These are phyloP conservation scores for Drosophila neotestacea DNA, from an alignment of 2,888 invertebrate species.

Conservation along the genomic window DNA sequence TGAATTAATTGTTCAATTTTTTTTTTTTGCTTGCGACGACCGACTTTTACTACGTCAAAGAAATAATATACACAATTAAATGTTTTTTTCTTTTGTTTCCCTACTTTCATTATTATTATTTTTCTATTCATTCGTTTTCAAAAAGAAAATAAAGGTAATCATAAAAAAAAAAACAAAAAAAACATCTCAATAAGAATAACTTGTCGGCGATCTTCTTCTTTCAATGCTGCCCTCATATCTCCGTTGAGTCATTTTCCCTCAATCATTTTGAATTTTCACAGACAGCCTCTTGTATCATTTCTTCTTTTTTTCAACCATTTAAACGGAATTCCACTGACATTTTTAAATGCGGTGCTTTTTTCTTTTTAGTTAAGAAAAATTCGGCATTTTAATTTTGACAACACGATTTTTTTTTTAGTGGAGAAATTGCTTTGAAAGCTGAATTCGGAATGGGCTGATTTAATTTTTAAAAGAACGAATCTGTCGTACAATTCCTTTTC, in stretches of 20 bases:
- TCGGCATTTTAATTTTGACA: neutral
- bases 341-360: neutral
- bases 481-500: constrained; percentile 12
- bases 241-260: neutral
- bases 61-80: constrained; percentile 12
- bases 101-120: constrained; percentile 3
- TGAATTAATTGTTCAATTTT: constrained; percentile 27
- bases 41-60: constrained; percentile 10
- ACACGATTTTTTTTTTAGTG: constrained; percentile 5
- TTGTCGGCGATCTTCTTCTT: constrained; percentile 3
- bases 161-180: neutral
- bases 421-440: constrained; percentile 7
- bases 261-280: neutral
- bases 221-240: constrained; percentile 7
- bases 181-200: constrained; percentile 1
- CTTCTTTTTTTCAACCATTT: neutral
- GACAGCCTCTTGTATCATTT: neutral
- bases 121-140: constrained; percentile 17
- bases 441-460: constrained; percentile 6
- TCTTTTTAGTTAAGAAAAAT: neutral
- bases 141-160: constrained; percentile 8
- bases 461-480: neutral
- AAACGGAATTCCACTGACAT: neutral
- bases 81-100: constrained; percentile 7
- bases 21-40: constrained; percentile 9